phyloP scores from a whole-genome alignment of 2,113 vertebrate species.

The Erythrocercus mccallii region DNA sequence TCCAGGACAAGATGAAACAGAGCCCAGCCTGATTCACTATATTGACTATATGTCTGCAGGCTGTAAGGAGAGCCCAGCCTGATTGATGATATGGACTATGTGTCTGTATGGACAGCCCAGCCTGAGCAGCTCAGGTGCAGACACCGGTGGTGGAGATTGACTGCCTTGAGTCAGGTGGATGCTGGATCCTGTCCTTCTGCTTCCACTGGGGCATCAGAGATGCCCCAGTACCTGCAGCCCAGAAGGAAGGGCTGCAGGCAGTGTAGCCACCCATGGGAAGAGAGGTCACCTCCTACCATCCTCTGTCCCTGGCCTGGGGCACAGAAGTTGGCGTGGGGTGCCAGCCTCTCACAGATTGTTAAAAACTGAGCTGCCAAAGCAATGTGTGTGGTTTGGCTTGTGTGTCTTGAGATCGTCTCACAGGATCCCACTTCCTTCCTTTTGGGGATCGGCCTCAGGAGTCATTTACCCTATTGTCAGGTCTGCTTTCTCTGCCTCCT shows the following conservation, averaged over 20 bases:
- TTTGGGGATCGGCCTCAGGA: background rate
- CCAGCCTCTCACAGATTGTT: background rate
- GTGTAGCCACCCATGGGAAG: background rate
- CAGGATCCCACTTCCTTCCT: background rate
- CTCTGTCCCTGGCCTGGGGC: background rate
- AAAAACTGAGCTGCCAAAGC: background rate
- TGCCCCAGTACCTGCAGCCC: background rate
- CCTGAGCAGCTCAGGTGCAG: background rate
- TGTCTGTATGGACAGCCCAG: background rate
- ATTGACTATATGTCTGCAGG: background rate
- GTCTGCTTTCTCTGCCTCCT: background rate
- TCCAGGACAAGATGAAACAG: background rate
- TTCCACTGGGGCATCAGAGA: background rate
- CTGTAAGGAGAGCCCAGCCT: background rate
- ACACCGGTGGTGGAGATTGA: accelerated
- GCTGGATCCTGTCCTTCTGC: background rate
- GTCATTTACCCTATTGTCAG: background rate
- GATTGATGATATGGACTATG: accelerated
- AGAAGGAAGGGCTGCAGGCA: background rate
- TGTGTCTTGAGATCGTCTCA: background rate
- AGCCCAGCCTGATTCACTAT: background rate
- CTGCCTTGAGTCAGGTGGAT: background rate
- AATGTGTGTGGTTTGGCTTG: background rate
- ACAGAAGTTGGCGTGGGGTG: accelerated
- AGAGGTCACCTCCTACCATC: background rate